These are phyloP conservation scores for Oryctolagus cuniculus DNA, from an alignment of 2,113 vertebrate species.

Conservation along the genomic window mOryCun1.1 NC_091448.1:47323501-47324000, in stretches of 20 bases:
- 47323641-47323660: neutral
- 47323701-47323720: neutral
- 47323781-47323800: too few species aligned
- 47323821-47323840: too few species aligned
- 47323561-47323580: constrained; percentile 20
- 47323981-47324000: too few species aligned
- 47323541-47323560: constrained; percentile 54
- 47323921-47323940: too few species aligned
- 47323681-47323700: constrained; percentile 36
- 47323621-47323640: constrained; percentile 40
- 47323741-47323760: neutral
- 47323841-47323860: too few species aligned
- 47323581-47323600: constrained; percentile 46
- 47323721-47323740: neutral
- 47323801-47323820: too few species aligned
- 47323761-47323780: too few species aligned
- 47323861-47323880: too few species aligned
- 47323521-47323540: constrained; percentile 27
- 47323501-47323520: constrained; percentile 44
- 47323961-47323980: too few species aligned
- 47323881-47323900: too few species aligned
- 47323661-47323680: neutral
- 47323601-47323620: constrained; percentile 46
- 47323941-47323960: too few species aligned
- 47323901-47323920: too few species aligned